Base-by-base conservation (phyloP, 2,797 vertebrate species). In the Coluber constrictor region DNA sequence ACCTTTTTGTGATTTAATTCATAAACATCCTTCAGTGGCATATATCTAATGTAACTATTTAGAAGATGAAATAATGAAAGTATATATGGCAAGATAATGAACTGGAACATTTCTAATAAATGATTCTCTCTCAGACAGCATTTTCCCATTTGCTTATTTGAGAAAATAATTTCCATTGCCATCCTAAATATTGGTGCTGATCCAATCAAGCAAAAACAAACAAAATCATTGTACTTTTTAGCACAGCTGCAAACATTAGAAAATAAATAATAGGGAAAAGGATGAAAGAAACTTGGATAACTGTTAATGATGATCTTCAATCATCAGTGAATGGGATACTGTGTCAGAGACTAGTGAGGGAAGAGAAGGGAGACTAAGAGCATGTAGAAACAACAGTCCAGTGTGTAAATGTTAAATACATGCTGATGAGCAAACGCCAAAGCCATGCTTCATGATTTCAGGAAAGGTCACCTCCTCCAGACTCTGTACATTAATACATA, bases 31-130 rank as follows among this genome's bases (percentile, higher is more conserved):
- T 63, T 93, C 63, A 86, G 43, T 16, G 9, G 51, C 43, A 89
- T 59, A 61, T 43, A 32, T 51, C 61, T 37, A 63, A 88, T 89
- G 20, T 56, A n/a, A 61, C 66, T 91, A 20, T 70, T 63, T 47
- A 89, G 66, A 63, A 59, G 47, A 61, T 86, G 57, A 83, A 89
- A 89, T 91, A 91, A 93, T 57, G 87, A 47, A 29, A 91, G 90
- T 91, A 29, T 60, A 91, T 91, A 47, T 86, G 32, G 27, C 20
- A 47, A 93, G 51, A 66, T 91, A 93, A 93, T 93, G 93, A 93
- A 91, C 83, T 25, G 61, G 90, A 93, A 37, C 90, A 91, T 91
- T 93, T 91, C 61, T 47, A 93, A 91, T 74, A 89, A 57, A 66
- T 86, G 8, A 43, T 57, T 93, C 32, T 88, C 90, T 57, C 70